phyloP scores from a whole-genome alignment of 2,113 vertebrate genomes.

The Guaruba guarouba region DNA sequence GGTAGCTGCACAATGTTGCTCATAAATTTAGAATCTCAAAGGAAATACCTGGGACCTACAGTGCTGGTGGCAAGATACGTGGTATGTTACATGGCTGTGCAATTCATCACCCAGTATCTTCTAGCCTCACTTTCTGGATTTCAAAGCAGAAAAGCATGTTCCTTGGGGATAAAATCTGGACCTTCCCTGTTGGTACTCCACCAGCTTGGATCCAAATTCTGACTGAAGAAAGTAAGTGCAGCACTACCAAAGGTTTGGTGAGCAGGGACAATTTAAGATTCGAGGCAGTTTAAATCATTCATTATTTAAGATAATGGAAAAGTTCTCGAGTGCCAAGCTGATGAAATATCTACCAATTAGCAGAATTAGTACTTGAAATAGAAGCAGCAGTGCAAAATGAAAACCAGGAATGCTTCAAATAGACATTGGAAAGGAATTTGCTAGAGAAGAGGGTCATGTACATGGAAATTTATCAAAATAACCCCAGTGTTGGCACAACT shows the following conservation, averaged over 20 bases:
- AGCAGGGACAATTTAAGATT: slow-evolving; percentile 51
- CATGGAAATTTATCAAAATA: background rate
- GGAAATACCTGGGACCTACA: slow-evolving; percentile 48
- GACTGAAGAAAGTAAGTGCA: background rate
- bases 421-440: background rate
- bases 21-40: slow-evolving; percentile 3
- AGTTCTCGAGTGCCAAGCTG: slow-evolving; percentile 62
- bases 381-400: slow-evolving; percentile 25
- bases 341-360: slow-evolving; percentile 67
- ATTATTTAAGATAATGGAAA: slow-evolving; percentile 68
- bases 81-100: background rate
- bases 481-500: background rate
- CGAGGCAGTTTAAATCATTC: slow-evolving; percentile 60
- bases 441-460: background rate
- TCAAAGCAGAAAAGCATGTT: background rate
- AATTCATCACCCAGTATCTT: slow-evolving; percentile 4
- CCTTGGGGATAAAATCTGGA: background rate
- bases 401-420: slow-evolving; percentile 12
- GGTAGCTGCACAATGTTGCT: background rate
- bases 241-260: slow-evolving; percentile 19
- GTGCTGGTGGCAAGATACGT: background rate
- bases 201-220: slow-evolving; percentile 29
- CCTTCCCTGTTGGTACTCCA: slow-evolving; percentile 5
- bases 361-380: slow-evolving; percentile 59
- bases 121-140: slow-evolving; percentile 1